Evolutionary conservation across 2,888 invertebrate species (phyloP), one percentile per base, ranked within the genome.

Genomic region (Aplocera efformata): DNA sequence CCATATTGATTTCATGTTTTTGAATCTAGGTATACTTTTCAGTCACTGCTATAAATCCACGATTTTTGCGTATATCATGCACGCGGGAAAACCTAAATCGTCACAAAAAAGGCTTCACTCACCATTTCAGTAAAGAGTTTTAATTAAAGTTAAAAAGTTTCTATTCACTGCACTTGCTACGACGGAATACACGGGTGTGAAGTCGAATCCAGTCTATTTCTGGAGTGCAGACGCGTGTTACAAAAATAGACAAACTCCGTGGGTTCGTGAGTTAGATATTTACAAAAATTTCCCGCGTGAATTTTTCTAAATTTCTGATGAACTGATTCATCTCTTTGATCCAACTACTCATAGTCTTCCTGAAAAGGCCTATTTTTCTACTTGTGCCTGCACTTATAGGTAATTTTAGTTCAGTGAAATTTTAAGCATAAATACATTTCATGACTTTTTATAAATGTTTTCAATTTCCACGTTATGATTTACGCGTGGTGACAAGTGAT

Each of bases 131-230:
- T 31, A 35, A 44, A 9, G 24, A 40, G 34, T 13, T 41, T 34
- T 13, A 26, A 33, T 35, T 41, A 28, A 10, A 32, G 33, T 33
- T 29, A 36, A 34, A 6, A 41, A 42, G 32, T 43, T 31, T 40
- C 10, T 45, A 30, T 17, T 47, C 50, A 44, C 32, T 37, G 36
- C 56, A 58, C 60, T 60, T 57, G 58, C 56, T 58, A 45, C 50
- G 55, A 56, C 53, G 62, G 58, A 65, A 66, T 57, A 68, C n/a
- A n/a, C 63, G 63, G 58, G 59, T 64, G 61, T 67, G 73, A 72
- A 71, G 67, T 74, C 68, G 66, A 61, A 66, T 62, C 48, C 60
- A 48, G 53, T 79, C 83, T 84, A 84, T 83, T 84, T 82, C 72
- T 67, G 79, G 80, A 75, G 59, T 66, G 70, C 73, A 70, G 65